These are phyloP conservation scores for Ernsta delagoae DNA, from an alignment of 2,888 invertebrate genomes.

Conservation along the genomic window DNA sequence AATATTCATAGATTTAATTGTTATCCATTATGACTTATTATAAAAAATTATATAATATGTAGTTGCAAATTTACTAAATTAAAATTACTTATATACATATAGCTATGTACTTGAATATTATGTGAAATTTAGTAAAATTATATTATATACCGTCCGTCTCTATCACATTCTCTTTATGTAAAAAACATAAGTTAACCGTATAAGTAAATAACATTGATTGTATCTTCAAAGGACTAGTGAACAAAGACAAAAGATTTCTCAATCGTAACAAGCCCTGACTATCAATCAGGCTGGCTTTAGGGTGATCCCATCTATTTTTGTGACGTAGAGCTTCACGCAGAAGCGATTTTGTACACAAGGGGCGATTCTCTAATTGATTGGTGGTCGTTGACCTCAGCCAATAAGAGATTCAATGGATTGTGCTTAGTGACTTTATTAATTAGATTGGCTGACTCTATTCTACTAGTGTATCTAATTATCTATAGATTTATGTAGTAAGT, in stretches of 20 bases:
- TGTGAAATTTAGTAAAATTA: too few species aligned
- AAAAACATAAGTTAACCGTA: too few species aligned
- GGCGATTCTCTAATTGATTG: slow-evolving; percentile 5
- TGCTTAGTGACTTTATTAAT: background rate
- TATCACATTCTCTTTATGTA: too few species aligned
- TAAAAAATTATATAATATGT: too few species aligned
- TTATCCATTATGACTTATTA: too few species aligned
- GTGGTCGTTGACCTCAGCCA: background rate
- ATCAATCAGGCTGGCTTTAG: background rate
- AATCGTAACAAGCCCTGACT: background rate
- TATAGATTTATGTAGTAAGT: background rate
- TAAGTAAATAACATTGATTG: background rate
- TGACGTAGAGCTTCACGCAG: background rate
- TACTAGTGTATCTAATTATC: background rate
- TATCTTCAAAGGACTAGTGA: background rate
- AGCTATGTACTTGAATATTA: too few species aligned
- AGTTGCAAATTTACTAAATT: too few species aligned
- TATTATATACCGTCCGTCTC: too few species aligned
- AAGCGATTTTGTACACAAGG: background rate
- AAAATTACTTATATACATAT: too few species aligned
- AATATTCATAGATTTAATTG: too few species aligned
- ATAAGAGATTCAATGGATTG: background rate
- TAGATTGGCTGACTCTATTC: background rate
- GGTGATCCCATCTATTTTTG: slow-evolving; percentile 6
- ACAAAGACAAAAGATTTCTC: background rate